A percentile compares a stretch with the other conserved stretches of the same genome.
Evolutionary conservation across 2,113 vertebrate genomes (phyloP).

Genomic region (Rhinoderma darwinii): DNA sequence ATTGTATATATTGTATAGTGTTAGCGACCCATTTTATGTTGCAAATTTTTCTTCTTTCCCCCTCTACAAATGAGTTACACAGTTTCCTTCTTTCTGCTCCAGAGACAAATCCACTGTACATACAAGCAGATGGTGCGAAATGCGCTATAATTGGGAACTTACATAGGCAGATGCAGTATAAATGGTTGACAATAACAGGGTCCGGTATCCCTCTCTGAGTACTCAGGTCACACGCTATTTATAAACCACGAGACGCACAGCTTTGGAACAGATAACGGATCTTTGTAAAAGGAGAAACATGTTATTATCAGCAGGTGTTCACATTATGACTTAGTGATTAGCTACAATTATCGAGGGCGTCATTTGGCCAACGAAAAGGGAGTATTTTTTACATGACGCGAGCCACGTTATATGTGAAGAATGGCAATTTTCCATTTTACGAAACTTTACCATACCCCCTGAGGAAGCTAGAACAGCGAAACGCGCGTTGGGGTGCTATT

Average conservation of each 20-base stretch:
- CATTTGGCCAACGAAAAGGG: not conserved
- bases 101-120: conserved; percentile 7
- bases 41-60: not conserved
- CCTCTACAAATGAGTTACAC: not conserved
- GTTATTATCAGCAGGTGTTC: conserved; percentile 12
- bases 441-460: too few relatives aligned
- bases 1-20: too few relatives aligned
- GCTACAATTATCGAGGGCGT: not conserved
- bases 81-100: not conserved
- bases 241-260: not conserved
- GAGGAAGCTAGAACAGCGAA: too few relatives aligned
- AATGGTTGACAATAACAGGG: conserved; percentile 49
- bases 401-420: too few relatives aligned
- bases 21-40: not conserved
- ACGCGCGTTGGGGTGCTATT: too few relatives aligned
- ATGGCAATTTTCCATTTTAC: too few relatives aligned
- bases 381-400: not conserved
- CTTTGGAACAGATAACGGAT: conserved; percentile 6
- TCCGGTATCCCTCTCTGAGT: conserved; percentile 13
- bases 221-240: conserved; percentile 37
- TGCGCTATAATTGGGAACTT: conserved; percentile 38
- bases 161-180: conserved; percentile 30
- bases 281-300: not conserved
- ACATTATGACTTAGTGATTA: not conserved
- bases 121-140: conserved; percentile 6